Conservation (phyloP, 2,797 vertebrate species). For the Halcyon smyrnensis region DNA sequence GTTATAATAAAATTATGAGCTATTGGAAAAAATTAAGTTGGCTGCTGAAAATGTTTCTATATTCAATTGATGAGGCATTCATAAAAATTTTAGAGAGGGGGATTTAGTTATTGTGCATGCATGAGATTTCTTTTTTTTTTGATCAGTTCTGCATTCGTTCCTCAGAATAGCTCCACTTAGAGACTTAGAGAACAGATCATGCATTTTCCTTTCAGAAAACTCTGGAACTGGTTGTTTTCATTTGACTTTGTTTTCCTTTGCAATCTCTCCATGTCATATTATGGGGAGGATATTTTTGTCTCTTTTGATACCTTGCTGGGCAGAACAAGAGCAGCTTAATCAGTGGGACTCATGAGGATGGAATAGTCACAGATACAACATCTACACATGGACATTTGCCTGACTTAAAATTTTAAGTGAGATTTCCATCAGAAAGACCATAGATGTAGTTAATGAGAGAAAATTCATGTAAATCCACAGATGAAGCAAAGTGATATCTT, state of each 20-base stretch:
- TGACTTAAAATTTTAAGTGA: background rate
- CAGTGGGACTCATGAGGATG: background rate
- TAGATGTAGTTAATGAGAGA: background rate
- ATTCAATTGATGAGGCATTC: constrained; percentile 22
- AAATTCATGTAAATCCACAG: background rate
- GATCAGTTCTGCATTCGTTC: background rate
- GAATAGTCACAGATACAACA: background rate
- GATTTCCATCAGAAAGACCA: background rate
- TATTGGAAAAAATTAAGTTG: constrained; percentile 13
- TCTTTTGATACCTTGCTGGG: background rate
- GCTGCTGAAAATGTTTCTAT: constrained; percentile 4
- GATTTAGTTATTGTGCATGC: background rate
- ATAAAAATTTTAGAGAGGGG: background rate
- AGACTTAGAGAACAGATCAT: background rate
- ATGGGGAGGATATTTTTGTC: background rate
- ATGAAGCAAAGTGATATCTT: background rate
- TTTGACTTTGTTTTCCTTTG: background rate
- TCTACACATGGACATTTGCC: background rate
- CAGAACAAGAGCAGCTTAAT: constrained; percentile 7
- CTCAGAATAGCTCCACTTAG: background rate
- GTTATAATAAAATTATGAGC: constrained; percentile 37
- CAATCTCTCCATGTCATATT: background rate
- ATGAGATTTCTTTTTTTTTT: background rate
- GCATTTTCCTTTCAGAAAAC: background rate
- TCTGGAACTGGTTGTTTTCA: background rate